Evolutionary conservation across 1,140 invertebrate species (phyloP), one percentile per base, ranked within the genome.

Genomic region (Amyelois transitella): DNA sequence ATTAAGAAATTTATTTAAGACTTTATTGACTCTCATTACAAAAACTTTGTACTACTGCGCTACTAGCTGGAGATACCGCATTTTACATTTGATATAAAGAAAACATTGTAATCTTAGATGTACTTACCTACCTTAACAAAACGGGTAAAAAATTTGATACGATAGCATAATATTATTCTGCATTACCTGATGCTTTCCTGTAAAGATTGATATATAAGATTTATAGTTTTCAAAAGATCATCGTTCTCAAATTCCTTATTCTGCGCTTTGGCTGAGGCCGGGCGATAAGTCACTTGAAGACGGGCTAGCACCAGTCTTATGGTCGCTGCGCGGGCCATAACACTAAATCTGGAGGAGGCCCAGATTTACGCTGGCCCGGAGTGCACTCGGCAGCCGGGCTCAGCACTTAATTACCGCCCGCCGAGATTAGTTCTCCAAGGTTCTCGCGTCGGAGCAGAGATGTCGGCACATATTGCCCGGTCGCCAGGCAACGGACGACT

Each of bases 321-420:
- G 61, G 62, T 54, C 62, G 63, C 71, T 69, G 63, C 51, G 60
- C 54, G 58, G 48, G 59, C 74, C 58, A 75, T 82, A 82, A 78
- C 74, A 77, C 69, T 82, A 82, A 80, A 82, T 82, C 75, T 74
- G 65, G 50, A 55, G 62, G 62, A 75, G 64, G 61, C 60, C n/a
- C 54, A 64, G 75, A 81, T 79, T 78, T 81, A 77, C 69, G 65
- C 48, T 55, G 62, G 45, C 43, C 55, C 60, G 58, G 55, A 72
- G 58, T 71, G 72, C 66, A 72, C 57, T 62, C 52, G 56, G 43
- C 22, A 43, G 53, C 63, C 61, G 60, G 55, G 64, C 38, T 51
- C 56, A 25, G 60, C 68, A 69, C 66, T 77, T 77, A 81, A 81
- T 81, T 79, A 75, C 76, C 64, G 55, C 66, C 55, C 51, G 62